Percentiles rank a stretch among this genome's conserved stretches.
phyloP scores from a whole-genome alignment of 2,888 invertebrate genomes.

The Drosophila eohydei region DNA sequence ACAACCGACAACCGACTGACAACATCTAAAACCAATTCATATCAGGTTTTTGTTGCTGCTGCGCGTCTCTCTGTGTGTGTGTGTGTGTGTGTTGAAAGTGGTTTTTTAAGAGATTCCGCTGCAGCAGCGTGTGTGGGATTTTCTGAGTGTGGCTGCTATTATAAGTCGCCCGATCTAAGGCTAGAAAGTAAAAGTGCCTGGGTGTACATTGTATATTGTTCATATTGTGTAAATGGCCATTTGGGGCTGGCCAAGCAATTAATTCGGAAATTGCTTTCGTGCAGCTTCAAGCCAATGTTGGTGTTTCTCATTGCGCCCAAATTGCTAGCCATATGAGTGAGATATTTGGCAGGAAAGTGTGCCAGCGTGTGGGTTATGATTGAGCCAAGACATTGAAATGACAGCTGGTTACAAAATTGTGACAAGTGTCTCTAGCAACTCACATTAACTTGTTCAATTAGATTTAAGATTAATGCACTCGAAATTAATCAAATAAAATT shows the following conservation, averaged over 20 bases:
- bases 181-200: slow-evolving; percentile 58
- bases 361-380: slow-evolving; percentile 30
- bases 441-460: slow-evolving; percentile 16
- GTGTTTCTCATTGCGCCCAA: slow-evolving; percentile 30
- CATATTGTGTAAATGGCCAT: slow-evolving; percentile 52
- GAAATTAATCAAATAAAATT: background rate
- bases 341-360: slow-evolving; percentile 13
- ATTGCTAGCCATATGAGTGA: slow-evolving; percentile 1
- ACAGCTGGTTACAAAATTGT: slow-evolving; percentile 24
- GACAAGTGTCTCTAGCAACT: background rate
- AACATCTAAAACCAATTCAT: slow-evolving; percentile 59
- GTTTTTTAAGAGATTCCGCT: slow-evolving; percentile 47
- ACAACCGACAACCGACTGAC: slow-evolving; percentile 45
- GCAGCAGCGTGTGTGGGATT: slow-evolving; percentile 61
- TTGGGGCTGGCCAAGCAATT: slow-evolving; percentile 58
- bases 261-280: slow-evolving; percentile 58
- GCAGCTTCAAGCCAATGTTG: slow-evolving; percentile 15
- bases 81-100: slow-evolving; percentile 43
- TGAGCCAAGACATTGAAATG: slow-evolving; percentile 20
- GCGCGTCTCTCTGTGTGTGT: background rate
- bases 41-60: slow-evolving; percentile 55
- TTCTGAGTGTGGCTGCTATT: slow-evolving; percentile 32
- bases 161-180: slow-evolving; percentile 51
- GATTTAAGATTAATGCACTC: background rate
- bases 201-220: slow-evolving; percentile 38